phyloP scores from a whole-genome alignment of 2,113 vertebrate species.

The Paramisgurnus dabryanus region DNA sequence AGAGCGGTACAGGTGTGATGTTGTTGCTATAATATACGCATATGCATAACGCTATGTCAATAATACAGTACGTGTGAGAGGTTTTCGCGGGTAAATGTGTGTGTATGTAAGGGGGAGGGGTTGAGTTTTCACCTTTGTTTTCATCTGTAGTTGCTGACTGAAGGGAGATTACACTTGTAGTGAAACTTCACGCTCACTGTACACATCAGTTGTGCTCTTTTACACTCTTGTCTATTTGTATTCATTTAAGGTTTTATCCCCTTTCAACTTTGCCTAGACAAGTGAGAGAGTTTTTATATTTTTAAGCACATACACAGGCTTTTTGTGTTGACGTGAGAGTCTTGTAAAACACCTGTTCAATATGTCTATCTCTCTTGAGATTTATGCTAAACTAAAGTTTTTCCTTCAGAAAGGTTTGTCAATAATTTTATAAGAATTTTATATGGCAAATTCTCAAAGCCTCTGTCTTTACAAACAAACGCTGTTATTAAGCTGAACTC shows the following conservation, averaged over 20 bases:
- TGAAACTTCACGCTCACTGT: conserved; percentile 9
- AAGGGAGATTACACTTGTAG: conserved; percentile 9
- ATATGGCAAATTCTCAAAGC: too few species aligned
- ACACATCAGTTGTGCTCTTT: background rate
- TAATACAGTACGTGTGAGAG: background rate
- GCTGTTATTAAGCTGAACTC: too few species aligned
- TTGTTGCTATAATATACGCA: conserved; percentile 16
- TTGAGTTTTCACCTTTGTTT: conserved; percentile 33
- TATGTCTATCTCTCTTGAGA: too few species aligned
- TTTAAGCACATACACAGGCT: too few species aligned
- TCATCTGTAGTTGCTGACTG: conserved; percentile 1
- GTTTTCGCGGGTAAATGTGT: background rate
- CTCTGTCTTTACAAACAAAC: too few species aligned
- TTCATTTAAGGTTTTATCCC: background rate
- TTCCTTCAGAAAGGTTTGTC: too few species aligned
- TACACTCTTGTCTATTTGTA: background rate
- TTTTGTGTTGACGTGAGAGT: too few species aligned
- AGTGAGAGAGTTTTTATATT: too few species aligned
- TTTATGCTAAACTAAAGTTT: too few species aligned
- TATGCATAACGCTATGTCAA: background rate
- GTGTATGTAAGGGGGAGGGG: background rate
- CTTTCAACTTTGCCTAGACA: background rate
- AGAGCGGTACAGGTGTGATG: conserved; percentile 10
- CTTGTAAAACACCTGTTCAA: too few species aligned
- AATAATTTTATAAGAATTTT: too few species aligned